Percentiles rank a stretch among this genome's conserved stretches.
Evolutionary conservation across 2,888 invertebrate species (phyloP).

Genomic region (Scaptomyza tumidula): DNA sequence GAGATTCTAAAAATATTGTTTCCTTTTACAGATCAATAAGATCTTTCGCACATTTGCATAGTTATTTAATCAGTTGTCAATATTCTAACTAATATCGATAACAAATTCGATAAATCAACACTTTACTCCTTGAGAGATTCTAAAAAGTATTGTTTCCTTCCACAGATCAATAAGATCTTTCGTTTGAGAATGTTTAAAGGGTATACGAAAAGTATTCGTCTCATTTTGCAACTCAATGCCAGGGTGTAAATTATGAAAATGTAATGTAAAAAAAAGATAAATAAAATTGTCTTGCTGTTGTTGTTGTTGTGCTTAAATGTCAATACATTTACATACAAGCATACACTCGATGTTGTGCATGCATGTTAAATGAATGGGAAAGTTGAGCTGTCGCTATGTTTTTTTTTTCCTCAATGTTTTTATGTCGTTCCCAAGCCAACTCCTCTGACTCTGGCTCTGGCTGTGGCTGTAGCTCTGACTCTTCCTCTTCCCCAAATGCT

Average conservation of each 20-base stretch:
- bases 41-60: background rate
- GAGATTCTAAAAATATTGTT: background rate
- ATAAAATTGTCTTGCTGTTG: conserved; percentile 12
- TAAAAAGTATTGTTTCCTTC: too few relatives aligned
- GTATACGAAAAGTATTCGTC: background rate
- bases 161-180: too few relatives aligned
- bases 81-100: background rate
- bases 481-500: background rate
- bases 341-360: background rate
- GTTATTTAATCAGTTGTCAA: background rate
- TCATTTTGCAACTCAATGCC: conserved; percentile 22
- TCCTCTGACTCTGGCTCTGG: background rate
- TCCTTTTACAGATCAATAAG: background rate
- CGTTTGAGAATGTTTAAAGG: background rate
- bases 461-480: background rate
- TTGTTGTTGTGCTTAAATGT: conserved; percentile 41
- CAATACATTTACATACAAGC: conserved; percentile 28
- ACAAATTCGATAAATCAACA: background rate
- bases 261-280: conserved; percentile 11
- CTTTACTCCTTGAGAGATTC: too few relatives aligned
- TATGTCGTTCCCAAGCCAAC: conserved; percentile 1
- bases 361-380: conserved; percentile 38
- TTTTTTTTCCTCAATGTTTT: background rate
- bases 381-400: conserved; percentile 32
- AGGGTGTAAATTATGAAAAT: conserved; percentile 44